Base-by-base conservation (phyloP, 2,888 invertebrate genomes). In the Himalopsyche kuldschensis region DNA sequence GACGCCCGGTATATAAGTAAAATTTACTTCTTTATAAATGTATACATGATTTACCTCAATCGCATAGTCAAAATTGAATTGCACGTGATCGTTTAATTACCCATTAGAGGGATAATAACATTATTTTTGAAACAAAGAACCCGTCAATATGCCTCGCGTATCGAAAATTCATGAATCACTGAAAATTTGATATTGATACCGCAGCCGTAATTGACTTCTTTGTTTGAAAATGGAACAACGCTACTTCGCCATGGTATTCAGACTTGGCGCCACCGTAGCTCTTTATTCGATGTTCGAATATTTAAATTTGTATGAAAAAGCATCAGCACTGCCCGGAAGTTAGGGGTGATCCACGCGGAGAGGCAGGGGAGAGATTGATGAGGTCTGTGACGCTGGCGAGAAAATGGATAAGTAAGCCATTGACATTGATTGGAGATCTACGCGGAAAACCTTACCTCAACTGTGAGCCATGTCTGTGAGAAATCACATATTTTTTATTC, bases 351-450 rank as follows among this genome's bases (percentile, higher is more conserved):
- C 77, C 82, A 69, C 17, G 80, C 84, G 69, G 63, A 41, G 47
- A n/a, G 63, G 76, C 82, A 79, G 69, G 41, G 69, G 82, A 35
- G 80, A 85, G 85, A 85, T 85, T 85, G 85, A 85, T 85, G 85
- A 82, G 82, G 82, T 82, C 77, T 79, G 82, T 80, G 80, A 47
- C 69, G 69, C 30, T 77, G 81, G 79, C 63, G 75, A 75, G 84
- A 79, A 82, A 80, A 82, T 75, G 82, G 79, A 82, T 78, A 69
- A 47, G 69, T 81, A 35, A 75, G 78, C 75, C 81, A 79, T 84
- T 78, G 79, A 79, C 81, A 84, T 84, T 82, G 84, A 82, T 84
- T 76, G 69, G 30, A 84, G 81, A 41, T 24, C 20, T 31, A n/a
- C 31, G 79, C 69, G 46, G 55, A 81, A 81, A 78, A 30, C 75